phyloP scores from a whole-genome alignment of 2,797 vertebrate species.

The Hippoglossus hippoglossus region DNA sequence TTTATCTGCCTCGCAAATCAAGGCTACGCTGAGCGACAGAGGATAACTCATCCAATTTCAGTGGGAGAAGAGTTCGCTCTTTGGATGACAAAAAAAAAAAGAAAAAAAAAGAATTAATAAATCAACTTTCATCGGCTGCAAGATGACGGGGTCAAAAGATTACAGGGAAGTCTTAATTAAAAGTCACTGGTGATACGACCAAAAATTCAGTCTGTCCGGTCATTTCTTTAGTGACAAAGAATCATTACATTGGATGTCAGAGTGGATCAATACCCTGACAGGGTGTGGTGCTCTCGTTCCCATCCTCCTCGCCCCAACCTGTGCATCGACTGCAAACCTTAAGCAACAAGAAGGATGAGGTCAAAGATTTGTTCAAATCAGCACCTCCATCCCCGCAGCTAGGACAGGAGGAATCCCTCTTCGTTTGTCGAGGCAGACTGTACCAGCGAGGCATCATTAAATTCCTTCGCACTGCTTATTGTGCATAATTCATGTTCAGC shows the following conservation, averaged over 20 bases:
- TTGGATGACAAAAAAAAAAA: slow-evolving; percentile 43
- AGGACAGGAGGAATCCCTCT: slow-evolving; percentile 77
- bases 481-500: slow-evolving; percentile 93
- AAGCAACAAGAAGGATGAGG: slow-evolving; percentile 77
- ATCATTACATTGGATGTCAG: slow-evolving; percentile 81
- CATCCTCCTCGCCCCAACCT: slow-evolving; percentile 57
- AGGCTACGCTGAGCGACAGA: slow-evolving; percentile 54
- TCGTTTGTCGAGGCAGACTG: slow-evolving; percentile 73
- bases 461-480: slow-evolving; percentile 87
- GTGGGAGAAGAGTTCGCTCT: slow-evolving; percentile 27
- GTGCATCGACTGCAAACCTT: slow-evolving; percentile 73
- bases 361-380: slow-evolving; percentile 85
- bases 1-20: slow-evolving; percentile 57
- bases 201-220: slow-evolving; percentile 73
- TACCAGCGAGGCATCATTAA: slow-evolving; percentile 90
- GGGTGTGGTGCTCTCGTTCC: slow-evolving; percentile 70
- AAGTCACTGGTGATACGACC: slow-evolving; percentile 75
- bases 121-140: slow-evolving; percentile 38
- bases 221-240: slow-evolving; percentile 81
- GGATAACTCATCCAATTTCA: slow-evolving; percentile 55
- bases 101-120: slow-evolving; percentile 1
- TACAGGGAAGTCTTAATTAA: slow-evolving; percentile 79
- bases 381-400: slow-evolving; percentile 74
- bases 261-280: slow-evolving; percentile 82
- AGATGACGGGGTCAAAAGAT: slow-evolving; percentile 74